Conservation (phyloP, 2,113 vertebrate genomes). For the Pangasianodon gigas region DNA sequence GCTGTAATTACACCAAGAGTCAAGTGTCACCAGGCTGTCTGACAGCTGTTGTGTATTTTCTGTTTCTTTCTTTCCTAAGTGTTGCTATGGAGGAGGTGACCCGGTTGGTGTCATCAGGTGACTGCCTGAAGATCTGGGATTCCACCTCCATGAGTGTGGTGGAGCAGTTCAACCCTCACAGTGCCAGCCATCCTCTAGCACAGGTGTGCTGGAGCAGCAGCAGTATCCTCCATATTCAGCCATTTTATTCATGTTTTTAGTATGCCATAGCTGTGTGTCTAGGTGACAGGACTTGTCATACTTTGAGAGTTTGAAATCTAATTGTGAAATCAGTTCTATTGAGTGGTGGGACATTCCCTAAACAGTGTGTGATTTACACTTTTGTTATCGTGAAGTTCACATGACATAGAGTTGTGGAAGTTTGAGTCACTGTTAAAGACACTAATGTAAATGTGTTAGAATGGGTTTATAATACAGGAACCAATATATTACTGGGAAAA, state of each 20-base stretch:
- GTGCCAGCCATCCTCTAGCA: slow-evolving; percentile 75
- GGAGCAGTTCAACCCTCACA: slow-evolving; percentile 94
- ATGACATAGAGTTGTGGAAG: neutral
- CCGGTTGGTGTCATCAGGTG: slow-evolving; percentile 88
- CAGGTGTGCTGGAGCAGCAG: slow-evolving; percentile 92
- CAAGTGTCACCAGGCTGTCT: slow-evolving; percentile 5
- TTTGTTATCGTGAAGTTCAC: neutral
- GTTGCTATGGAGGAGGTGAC: slow-evolving; percentile 86
- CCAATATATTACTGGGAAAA: neutral
- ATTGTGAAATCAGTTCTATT: neutral
- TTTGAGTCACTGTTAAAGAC: neutral
- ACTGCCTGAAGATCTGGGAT: slow-evolving; percentile 96
- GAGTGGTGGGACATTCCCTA: neutral
- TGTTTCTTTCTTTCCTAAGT: slow-evolving; percentile 59
- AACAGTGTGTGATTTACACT: neutral
- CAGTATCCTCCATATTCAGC: slow-evolving; percentile 84
- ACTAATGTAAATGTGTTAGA: neutral
- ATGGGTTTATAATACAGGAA: neutral
- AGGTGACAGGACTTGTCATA: neutral
- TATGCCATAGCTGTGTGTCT: neutral
- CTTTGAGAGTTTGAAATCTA: neutral
- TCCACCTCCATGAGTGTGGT: slow-evolving; percentile 80
- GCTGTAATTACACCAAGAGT: neutral
- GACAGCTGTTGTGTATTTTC: slow-evolving; percentile 33
- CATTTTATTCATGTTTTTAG: neutral